Base-by-base conservation (phyloP, 2,888 invertebrate species). In the Elegia similella region DNA sequence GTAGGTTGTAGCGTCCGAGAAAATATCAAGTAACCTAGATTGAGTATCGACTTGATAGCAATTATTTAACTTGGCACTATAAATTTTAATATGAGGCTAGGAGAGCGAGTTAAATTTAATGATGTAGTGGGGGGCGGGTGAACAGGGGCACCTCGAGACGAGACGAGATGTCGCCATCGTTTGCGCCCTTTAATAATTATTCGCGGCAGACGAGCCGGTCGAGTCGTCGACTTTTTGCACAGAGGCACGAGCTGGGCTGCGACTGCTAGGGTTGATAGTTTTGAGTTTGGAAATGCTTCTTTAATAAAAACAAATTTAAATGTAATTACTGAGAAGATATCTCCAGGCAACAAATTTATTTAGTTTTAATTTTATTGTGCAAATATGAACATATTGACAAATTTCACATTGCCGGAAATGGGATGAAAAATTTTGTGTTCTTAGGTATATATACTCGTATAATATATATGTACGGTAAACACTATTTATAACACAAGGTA, bases 81-180 rank as follows among this genome's bases (percentile, higher is more conserved):
- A 34, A 50, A n/a, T 34, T 50, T 50, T 16, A 32, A 50, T 50
- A 32, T 16, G 15, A 50, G 16, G 32, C 15, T 32, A 17, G 15
- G 50, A 32, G 42, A 48, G 38, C 13, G 23, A 55, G 55, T 59
- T 62, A 62, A 63, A 61, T 50, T 58, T 58, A 57, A 61, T 55
- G 52, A 59, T 66, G 5, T 23, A 23, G 62, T 64, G 53, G 60
- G 60, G 59, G 63, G 60, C 58, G 60, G 59, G 59, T 59, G 63
- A 42, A 47, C 54, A 60, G 61, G 57, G 63, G 63, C 57, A 62
- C 61, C 64, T 69, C 58, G 67, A 76, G 75, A 71, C 80, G 77
- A 85, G 86, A 84, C 86, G 71, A 75, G 79, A 81, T 81, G 85
- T 82, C 85, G 82, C 86, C 86, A 78, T 67, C 62, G 65, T 63